Percentiles rank a stretch among this genome's conserved stretches.
phyloP scores from a whole-genome alignment of 1,140 invertebrate genomes.

The Hypothenemus hampei region DNA sequence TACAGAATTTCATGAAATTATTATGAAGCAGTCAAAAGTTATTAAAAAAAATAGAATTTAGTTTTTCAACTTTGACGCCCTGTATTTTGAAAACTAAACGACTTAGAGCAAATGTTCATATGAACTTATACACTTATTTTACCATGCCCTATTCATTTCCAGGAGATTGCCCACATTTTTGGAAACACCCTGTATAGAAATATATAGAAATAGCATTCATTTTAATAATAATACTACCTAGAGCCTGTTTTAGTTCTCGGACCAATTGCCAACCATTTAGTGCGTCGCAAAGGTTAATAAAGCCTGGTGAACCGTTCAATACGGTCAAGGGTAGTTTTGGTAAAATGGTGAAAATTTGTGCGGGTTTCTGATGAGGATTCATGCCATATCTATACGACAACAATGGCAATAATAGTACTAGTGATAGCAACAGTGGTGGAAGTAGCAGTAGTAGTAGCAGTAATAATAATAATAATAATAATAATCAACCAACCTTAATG shows the following conservation, averaged over 20 bases:
- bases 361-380: conserved; percentile 97
- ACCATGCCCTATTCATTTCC: too few relatives aligned
- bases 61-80: too few relatives aligned
- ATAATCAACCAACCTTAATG: conserved; percentile 55
- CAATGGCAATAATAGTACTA: background rate
- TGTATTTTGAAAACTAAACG: too few relatives aligned
- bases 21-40: too few relatives aligned
- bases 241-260: conserved; percentile 73
- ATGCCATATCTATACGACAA: conserved; percentile 74
- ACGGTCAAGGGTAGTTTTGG: conserved; percentile 82
- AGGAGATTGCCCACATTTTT: too few relatives aligned
- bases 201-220: too few relatives aligned
- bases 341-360: conserved; percentile 83
- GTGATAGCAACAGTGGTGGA: background rate
- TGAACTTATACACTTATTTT: too few relatives aligned
- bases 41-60: too few relatives aligned
- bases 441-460: background rate
- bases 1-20: too few relatives aligned
- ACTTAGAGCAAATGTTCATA: too few relatives aligned
- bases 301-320: conserved; percentile 92
- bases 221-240: conserved; percentile 46
- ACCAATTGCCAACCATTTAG: conserved; percentile 97
- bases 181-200: too few relatives aligned
- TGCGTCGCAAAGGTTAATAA: conserved; percentile 96
- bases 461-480: too few relatives aligned